Conservation (phyloP, 2,113 vertebrate genomes). For the Pygoscelis adeliae region DNA sequence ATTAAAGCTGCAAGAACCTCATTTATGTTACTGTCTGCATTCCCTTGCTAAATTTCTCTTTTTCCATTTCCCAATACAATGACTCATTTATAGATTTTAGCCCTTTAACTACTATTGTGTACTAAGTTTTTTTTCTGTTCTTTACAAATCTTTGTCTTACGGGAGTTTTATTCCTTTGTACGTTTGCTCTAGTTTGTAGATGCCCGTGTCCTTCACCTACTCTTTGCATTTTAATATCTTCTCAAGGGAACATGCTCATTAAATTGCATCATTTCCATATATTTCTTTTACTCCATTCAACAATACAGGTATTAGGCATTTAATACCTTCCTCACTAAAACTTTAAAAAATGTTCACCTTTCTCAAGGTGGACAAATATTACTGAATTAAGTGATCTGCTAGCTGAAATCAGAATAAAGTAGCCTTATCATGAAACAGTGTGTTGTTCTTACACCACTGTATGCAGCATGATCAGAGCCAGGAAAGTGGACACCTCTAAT, state of each 20-base stretch:
- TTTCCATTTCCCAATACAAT: background rate
- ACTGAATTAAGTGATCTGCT: background rate
- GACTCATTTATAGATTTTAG: background rate
- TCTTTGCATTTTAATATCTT: background rate
- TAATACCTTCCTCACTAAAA: background rate
- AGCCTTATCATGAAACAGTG: background rate
- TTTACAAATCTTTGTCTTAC: background rate
- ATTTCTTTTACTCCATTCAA: background rate
- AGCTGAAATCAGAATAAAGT: background rate
- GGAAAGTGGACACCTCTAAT: background rate
- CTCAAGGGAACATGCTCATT: background rate
- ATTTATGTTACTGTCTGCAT: background rate
- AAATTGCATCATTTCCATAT: background rate
- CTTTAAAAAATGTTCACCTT: background rate
- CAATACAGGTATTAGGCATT: background rate
- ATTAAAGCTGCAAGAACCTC: background rate
- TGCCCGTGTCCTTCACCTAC: background rate
- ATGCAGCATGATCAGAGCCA: rapidly evolving
- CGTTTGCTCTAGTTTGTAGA: background rate
- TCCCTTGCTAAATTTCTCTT: background rate
- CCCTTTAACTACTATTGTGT: background rate
- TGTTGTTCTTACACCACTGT: background rate
- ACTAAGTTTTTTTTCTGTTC: background rate
- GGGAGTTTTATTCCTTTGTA: background rate
- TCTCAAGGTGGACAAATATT: background rate